A percentile compares a stretch with the other conserved stretches of the same genome.
Evolutionary conservation across 2,888 invertebrate genomes (phyloP).

Genomic region (Gymnocheta viridis): DNA sequence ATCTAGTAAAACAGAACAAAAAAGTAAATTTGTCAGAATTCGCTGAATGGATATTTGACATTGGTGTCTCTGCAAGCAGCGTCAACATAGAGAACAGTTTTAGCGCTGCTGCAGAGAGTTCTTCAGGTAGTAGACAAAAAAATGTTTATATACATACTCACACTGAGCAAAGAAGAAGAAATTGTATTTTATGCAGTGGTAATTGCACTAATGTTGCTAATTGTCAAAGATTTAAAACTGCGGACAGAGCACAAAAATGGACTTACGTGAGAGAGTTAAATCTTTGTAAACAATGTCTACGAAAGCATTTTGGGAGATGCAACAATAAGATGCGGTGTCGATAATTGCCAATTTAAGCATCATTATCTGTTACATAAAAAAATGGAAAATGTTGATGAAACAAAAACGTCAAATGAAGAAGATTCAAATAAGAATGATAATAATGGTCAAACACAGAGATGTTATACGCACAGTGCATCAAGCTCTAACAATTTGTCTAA

Average conservation of each 20-base stretch:
- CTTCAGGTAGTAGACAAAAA: not conserved
- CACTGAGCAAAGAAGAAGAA: not conserved
- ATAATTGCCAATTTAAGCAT: not conserved
- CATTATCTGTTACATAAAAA: not conserved
- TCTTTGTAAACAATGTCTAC: slow-evolving; percentile 30
- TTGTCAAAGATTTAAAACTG: slow-evolving; percentile 24
- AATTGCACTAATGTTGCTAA: slow-evolving; percentile 18
- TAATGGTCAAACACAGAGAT: not conserved
- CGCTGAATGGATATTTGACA: slow-evolving; percentile 18
- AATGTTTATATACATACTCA: slow-evolving; percentile 33
- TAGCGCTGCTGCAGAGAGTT: not conserved
- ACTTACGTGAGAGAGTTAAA: slow-evolving; percentile 20
- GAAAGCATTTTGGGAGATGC: slow-evolving; percentile 24
- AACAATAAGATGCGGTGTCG: not conserved
- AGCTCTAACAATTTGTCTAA: not conserved
- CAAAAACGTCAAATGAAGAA: not conserved
- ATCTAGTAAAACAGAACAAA: slow-evolving; percentile 32
- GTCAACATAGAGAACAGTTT: not conserved
- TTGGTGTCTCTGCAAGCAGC: slow-evolving; percentile 40
- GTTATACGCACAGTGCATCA: not conserved
- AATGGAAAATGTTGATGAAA: not conserved
- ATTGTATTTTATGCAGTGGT: not conserved
- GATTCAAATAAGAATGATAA: not conserved
- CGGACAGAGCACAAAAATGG: too few relatives aligned
- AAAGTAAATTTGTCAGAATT: too few relatives aligned